A percentile compares a stretch with the other conserved stretches of the same genome.
These are phyloP conservation scores for Nasonia longicornis DNA, from an alignment of 1,140 invertebrate species.

Conservation along the genomic window DNA sequence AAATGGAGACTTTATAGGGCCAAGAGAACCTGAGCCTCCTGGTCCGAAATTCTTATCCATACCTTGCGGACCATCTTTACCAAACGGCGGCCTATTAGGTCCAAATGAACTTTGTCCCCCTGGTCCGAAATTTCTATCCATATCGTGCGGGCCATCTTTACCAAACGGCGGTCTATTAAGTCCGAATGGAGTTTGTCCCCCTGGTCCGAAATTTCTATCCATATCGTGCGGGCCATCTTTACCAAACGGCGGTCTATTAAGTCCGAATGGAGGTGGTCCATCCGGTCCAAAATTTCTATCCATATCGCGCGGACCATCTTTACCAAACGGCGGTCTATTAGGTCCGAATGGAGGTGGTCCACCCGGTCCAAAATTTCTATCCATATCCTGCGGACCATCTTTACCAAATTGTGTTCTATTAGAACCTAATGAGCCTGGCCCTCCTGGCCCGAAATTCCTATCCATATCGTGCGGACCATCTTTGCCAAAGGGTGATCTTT, in stretches of 20 bases:
- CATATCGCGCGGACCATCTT: constrained; percentile 12
- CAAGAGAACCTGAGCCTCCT: not conserved
- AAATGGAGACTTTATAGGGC: not conserved
- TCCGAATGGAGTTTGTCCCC: not conserved
- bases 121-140: constrained; percentile 23
- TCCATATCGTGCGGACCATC: constrained; percentile 1
- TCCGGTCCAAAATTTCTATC: constrained; percentile 41
- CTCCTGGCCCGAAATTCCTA: constrained; percentile 42
- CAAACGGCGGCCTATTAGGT: constrained; percentile 36
- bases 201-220: constrained; percentile 12
- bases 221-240: constrained; percentile 6
- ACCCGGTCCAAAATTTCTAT: constrained; percentile 26
- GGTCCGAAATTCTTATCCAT: constrained; percentile 30
- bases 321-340: constrained; percentile 18
- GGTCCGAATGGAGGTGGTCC: not conserved
- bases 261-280: not conserved
- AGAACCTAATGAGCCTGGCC: constrained; percentile 14
- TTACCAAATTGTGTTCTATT: constrained; percentile 33
- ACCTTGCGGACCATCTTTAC: not conserved
- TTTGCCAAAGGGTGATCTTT: constrained; percentile 16
- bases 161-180: constrained; percentile 35
- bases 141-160: not conserved
- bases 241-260: constrained; percentile 30
- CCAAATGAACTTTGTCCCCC: not conserved
- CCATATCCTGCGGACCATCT: constrained; percentile 25